phyloP scores from a whole-genome alignment of 2,797 vertebrate genomes.

The Alauda arvensis region DNA sequence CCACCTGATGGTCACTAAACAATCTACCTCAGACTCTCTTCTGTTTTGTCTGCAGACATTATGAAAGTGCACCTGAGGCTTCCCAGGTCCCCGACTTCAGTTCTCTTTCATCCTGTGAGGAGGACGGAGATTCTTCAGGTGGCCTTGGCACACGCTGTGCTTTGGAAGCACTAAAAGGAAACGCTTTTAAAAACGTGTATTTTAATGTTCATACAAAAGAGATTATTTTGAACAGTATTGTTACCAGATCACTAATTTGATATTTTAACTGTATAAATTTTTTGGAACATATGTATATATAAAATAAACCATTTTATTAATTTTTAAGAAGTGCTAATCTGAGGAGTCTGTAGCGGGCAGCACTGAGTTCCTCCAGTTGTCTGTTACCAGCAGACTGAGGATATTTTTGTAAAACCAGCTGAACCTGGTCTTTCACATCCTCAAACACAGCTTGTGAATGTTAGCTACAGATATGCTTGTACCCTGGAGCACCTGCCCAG shows the following conservation, averaged over 20 bases:
- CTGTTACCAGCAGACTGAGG: neutral
- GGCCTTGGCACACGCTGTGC: constrained; percentile 77
- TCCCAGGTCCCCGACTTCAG: constrained; percentile 71
- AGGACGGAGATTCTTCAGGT: constrained; percentile 77
- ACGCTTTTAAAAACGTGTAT: constrained; percentile 79
- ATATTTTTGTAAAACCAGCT: neutral
- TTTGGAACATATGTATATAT: constrained; percentile 89
- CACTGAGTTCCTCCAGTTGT: neutral
- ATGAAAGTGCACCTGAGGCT: constrained; percentile 77
- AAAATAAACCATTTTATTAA: constrained; percentile 89
- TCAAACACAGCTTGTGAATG: neutral
- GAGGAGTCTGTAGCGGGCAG: constrained; percentile 52
- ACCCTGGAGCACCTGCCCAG: neutral
- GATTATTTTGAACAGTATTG: constrained; percentile 96
- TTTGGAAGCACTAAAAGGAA: constrained; percentile 78
- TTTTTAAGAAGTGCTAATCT: constrained; percentile 74
- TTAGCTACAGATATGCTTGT: neutral
- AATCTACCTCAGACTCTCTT: constrained; percentile 84
- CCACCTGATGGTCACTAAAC: constrained; percentile 71
- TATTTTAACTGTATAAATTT: constrained; percentile 92
- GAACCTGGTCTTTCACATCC: neutral
- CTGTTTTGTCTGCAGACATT: constrained; percentile 79
- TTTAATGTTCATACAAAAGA: constrained; percentile 91
- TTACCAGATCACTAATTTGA: constrained; percentile 88
- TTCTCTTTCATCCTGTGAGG: constrained; percentile 75